These are phyloP conservation scores for Podotricha telesiphe DNA, from an alignment of 2,888 invertebrate genomes.

Conservation along the genomic window DNA sequence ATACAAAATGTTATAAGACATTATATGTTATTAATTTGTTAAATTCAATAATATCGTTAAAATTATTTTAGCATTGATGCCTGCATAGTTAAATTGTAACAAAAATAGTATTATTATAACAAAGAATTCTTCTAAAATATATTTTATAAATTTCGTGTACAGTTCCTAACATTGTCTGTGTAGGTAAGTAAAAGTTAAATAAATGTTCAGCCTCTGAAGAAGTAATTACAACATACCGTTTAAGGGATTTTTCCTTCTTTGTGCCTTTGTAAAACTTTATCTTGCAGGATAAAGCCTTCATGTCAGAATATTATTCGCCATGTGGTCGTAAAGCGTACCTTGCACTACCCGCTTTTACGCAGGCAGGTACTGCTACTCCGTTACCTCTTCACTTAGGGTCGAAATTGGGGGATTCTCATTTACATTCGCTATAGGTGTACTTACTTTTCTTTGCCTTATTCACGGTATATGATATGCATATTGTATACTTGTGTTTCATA, in stretches of 20 bases:
- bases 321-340: slow-evolving; percentile 26
- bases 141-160: background rate
- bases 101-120: background rate
- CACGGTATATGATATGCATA: background rate
- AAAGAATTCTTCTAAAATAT: background rate
- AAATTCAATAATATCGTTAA: too few species aligned
- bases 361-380: slow-evolving; percentile 22
- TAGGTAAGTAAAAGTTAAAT: background rate
- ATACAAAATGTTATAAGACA: too few species aligned
- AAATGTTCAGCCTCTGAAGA: slow-evolving; percentile 11
- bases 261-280: slow-evolving; percentile 23
- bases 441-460: slow-evolving; percentile 1
- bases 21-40: too few species aligned
- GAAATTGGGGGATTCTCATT: slow-evolving; percentile 16
- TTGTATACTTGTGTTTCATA: background rate
- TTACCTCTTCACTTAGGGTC: slow-evolving; percentile 26
- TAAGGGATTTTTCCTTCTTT: slow-evolving; percentile 21
- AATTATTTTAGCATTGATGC: too few species aligned
- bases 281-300: slow-evolving; percentile 27
- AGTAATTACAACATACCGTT: slow-evolving; percentile 16
- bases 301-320: slow-evolving; percentile 25
- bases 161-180: background rate
- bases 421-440: slow-evolving; percentile 16
- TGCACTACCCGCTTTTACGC: slow-evolving; percentile 30
- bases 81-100: too few species aligned